These are phyloP conservation scores for Rhipidura dahli DNA, from an alignment of 2,113 vertebrate genomes.

Conservation along the genomic window DNA sequence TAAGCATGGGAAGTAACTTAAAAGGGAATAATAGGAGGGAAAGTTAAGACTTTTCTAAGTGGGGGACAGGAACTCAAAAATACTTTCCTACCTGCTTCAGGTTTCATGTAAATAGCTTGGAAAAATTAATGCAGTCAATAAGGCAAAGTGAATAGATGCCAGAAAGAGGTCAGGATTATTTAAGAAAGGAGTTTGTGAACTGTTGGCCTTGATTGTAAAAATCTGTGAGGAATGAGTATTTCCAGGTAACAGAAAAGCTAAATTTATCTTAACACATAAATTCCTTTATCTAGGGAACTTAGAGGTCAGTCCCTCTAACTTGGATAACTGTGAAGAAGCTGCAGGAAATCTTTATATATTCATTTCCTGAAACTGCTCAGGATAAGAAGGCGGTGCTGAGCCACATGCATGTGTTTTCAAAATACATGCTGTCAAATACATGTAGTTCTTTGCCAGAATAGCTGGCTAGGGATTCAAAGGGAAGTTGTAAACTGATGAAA, in stretches of 20 bases:
- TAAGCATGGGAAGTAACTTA: background rate
- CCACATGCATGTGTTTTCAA: background rate
- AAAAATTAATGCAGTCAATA: background rate
- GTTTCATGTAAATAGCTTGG: background rate
- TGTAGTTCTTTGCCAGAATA: background rate
- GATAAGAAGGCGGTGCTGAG: background rate
- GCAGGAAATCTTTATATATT: background rate
- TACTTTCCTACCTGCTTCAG: background rate
- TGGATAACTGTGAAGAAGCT: background rate
- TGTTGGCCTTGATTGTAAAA: background rate
- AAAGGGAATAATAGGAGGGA: background rate
- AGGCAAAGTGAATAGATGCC: background rate
- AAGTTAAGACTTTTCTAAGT: background rate
- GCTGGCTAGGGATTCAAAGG: background rate
- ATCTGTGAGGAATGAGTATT: background rate
- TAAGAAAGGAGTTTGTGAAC: background rate
- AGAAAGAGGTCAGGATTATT: background rate
- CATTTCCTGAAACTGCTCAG: background rate
- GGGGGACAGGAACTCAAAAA: background rate
- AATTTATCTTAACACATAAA: background rate
- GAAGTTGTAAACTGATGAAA: background rate
- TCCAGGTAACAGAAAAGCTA: background rate
- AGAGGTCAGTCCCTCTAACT: background rate
- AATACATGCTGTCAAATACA: background rate
- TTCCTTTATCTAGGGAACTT: background rate